phyloP scores from a whole-genome alignment of 2,113 vertebrate genomes.

The Raja brachyura region DNA sequence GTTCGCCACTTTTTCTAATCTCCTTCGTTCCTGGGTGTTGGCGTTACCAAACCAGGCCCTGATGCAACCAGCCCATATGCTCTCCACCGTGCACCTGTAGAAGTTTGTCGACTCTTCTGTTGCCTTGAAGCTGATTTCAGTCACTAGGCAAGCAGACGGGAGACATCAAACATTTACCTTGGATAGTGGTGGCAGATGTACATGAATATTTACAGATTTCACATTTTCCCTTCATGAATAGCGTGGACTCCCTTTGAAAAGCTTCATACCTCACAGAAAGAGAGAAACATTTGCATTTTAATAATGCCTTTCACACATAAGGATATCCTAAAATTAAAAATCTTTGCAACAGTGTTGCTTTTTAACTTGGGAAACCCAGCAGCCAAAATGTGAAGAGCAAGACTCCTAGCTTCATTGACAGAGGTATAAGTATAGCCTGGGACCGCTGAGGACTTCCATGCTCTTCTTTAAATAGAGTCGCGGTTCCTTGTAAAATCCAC shows the following conservation, averaged over 20 bases:
- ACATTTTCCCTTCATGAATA: background rate
- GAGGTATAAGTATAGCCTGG: background rate
- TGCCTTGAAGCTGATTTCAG: background rate
- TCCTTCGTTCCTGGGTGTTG: no score
- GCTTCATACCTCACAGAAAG: background rate
- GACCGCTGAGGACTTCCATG: background rate
- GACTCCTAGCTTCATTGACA: background rate
- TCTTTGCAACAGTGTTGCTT: background rate
- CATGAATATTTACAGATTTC: background rate
- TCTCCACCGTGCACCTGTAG: no score
- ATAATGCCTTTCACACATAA: background rate
- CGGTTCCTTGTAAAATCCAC: background rate
- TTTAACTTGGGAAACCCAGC: no score
- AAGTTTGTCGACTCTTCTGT: background rate
- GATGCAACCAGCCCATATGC: no score
- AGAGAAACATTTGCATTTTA: background rate
- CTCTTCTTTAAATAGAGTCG: background rate
- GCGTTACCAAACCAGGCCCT: no score
- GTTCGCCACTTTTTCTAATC: no score
- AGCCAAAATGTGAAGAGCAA: background rate
- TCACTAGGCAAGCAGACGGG: background rate
- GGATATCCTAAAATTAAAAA: background rate
- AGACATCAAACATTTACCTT: background rate
- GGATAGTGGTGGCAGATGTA: background rate
- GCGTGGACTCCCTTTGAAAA: background rate